Evolutionary conservation across 2,113 vertebrate species (phyloP), one percentile per base, ranked within the genome.

Genomic region (Progne subis): DNA sequence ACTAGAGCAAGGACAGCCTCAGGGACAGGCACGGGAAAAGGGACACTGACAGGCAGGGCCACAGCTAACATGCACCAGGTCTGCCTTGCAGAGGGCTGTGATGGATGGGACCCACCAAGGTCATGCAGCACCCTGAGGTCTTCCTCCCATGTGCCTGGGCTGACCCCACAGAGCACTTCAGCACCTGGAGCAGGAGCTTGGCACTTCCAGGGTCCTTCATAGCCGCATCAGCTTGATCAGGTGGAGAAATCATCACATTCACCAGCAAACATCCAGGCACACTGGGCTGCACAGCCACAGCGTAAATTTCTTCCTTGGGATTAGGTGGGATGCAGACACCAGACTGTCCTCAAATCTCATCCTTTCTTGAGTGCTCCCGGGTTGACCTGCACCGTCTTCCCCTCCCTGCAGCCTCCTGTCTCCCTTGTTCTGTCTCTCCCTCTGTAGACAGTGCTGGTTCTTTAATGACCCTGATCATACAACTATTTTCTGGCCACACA

Each of bases 401-500:
- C 57, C 24, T 75, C 44, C 74, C 44, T 1, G 5, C 57, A 84
- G 61, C 69, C 64, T 89, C 32, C 34, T 76, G 64, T 77, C 86
- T 72, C 47, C 69, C 86, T 90, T 41, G 18, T 83, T 6, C 8
- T 70, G 50, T 46, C 71, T 64, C 90, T 80, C 64, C 24, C 29
- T 46, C 90, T 82, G 76, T 11, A 94, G 90, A 89, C 63, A 93
- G 83, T 4, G 0, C 50, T 1, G 4, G 69, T 43, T 95, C 94
- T 53, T 95, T 96, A 96, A 96, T 94, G 94, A 96, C 83, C 94
- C 94, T 65, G 88, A 95, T 95, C 95, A 97, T 92, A 88, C 96
- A 96, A 94, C 88, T 97, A 92, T 94, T 97, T 96, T 95, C 95
- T 95, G 94, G 95, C 82, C 93, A 93, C 95, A 97, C 92, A 97